phyloP scores from a whole-genome alignment of 2,797 vertebrate species.

The Rhabdophis nuchalis region DNA sequence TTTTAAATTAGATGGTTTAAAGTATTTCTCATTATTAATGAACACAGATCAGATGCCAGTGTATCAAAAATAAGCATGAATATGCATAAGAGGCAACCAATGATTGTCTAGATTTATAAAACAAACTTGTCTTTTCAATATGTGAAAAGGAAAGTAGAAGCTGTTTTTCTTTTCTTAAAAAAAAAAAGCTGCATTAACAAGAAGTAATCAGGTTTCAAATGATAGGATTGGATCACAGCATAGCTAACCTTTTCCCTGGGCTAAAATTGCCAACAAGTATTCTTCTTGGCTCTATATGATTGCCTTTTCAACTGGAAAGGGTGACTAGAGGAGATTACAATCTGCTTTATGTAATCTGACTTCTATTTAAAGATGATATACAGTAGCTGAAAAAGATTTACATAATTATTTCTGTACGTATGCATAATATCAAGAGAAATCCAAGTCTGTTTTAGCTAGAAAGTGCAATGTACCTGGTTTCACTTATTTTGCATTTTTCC shows the following conservation, averaged over 20 bases:
- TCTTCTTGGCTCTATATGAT: constrained; percentile 46
- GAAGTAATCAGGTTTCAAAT: constrained; percentile 13
- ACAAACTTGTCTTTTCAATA: constrained; percentile 54
- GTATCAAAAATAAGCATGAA: constrained; percentile 73
- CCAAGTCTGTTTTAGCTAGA: constrained; percentile 49
- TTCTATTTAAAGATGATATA: constrained; percentile 70
- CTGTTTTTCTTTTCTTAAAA: constrained; percentile 34
- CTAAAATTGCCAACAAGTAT: constrained; percentile 63
- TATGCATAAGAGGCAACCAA: constrained; percentile 69
- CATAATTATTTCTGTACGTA: constrained; percentile 73
- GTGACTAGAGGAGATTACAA: constrained; percentile 63
- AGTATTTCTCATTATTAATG: constrained; percentile 76
- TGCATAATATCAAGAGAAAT: constrained; percentile 63
- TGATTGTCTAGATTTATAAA: constrained; percentile 59
- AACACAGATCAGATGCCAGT: constrained; percentile 72
- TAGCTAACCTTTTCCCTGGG: constrained; percentile 47
- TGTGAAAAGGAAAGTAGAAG: constrained; percentile 20
- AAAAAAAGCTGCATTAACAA: background rate
- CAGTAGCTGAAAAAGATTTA: constrained; percentile 68
- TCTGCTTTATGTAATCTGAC: constrained; percentile 70
- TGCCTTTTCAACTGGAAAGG: constrained; percentile 57
- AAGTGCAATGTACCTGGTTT: constrained; percentile 16
- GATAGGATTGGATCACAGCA: constrained; percentile 40
- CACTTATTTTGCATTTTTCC: constrained; percentile 39
- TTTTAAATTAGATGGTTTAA: constrained; percentile 77